Evolutionary conservation across 2,797 vertebrate species (phyloP).

Genomic region (Spizella passerina): DNA sequence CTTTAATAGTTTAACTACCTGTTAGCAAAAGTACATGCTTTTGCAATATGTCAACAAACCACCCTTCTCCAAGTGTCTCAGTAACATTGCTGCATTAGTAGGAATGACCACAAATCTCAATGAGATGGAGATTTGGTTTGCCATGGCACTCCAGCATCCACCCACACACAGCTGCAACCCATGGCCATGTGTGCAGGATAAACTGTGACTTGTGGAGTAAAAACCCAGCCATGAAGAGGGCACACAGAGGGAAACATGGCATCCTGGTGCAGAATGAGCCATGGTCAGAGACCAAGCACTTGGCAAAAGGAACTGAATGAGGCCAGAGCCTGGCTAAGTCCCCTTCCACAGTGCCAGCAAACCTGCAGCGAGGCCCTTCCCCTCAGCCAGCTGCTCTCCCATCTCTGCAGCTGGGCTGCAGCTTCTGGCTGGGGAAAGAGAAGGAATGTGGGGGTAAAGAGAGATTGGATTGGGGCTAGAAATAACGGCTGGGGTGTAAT

Average conservation of each 20-base stretch:
- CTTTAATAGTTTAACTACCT: neutral
- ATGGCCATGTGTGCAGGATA: accelerated
- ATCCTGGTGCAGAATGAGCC: neutral
- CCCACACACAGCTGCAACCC: accelerated
- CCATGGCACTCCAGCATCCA: neutral
- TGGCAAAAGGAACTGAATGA: neutral
- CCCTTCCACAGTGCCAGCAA: neutral
- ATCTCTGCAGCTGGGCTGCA: accelerated
- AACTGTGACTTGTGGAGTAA: neutral
- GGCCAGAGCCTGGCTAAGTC: neutral
- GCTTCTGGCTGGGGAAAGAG: neutral
- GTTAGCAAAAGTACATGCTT: neutral
- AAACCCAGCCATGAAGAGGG: neutral
- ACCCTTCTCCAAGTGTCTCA: neutral
- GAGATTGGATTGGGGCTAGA: neutral
- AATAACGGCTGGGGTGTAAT: neutral
- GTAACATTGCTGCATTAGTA: neutral
- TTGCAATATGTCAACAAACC: neutral
- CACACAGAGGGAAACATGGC: neutral
- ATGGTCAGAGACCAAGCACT: neutral
- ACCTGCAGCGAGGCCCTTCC: neutral
- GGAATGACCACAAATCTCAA: neutral
- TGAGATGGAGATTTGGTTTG: neutral
- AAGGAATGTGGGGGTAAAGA: neutral
- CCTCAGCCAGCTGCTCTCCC: accelerated